Conservation (phyloP, 2,113 vertebrate species). For the Strix uralensis region DNA sequence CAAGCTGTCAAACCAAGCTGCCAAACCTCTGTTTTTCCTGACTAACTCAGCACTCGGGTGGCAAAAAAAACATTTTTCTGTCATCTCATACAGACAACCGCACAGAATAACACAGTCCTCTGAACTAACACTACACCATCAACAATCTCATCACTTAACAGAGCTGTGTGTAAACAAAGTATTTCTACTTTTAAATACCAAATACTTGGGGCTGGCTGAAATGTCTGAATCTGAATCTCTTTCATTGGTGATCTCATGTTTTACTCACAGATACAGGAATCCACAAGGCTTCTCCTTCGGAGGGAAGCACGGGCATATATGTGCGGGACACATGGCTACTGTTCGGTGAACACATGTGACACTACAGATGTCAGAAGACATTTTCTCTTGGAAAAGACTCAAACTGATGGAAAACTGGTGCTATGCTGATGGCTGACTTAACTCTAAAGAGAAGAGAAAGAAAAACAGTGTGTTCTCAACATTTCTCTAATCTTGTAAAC, state of each 20-base stretch:
- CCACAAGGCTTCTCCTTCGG: neutral
- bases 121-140: neutral
- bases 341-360: fast-evolving
- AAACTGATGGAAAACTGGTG: neutral
- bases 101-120: neutral
- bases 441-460: neutral
- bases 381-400: neutral
- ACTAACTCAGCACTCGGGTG: neutral
- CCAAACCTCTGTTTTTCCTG: neutral
- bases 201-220: neutral
- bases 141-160: neutral
- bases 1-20: neutral
- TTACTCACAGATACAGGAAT: neutral
- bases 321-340: neutral
- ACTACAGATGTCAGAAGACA: neutral
- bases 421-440: neutral
- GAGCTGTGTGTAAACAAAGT: neutral
- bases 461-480: neutral
- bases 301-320: neutral
- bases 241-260: neutral
- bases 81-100: neutral
- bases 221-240: neutral
- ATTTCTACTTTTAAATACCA: neutral
- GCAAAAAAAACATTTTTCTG: neutral
- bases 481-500: neutral